phyloP scores from a whole-genome alignment of 2,888 invertebrate species.

The Tetragonula carbonaria region DNA sequence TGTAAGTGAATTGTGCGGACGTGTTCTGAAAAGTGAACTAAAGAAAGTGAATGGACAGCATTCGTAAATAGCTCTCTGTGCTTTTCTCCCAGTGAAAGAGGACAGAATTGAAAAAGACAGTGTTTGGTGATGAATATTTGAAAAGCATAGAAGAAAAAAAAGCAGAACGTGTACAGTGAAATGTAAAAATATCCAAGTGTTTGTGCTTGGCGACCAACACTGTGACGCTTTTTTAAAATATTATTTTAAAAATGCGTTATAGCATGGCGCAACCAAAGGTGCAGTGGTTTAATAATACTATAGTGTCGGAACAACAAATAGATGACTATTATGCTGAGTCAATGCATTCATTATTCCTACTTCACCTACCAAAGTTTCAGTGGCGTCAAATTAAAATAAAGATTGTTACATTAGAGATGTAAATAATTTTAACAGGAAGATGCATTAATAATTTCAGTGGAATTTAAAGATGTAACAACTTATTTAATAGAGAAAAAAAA shows the following conservation, averaged over 20 bases:
- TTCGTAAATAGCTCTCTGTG: slow-evolving; percentile 45
- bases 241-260: slow-evolving; percentile 52
- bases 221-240: slow-evolving; percentile 57
- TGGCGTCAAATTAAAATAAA: slow-evolving; percentile 44
- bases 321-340: slow-evolving; percentile 81
- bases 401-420: slow-evolving; percentile 40
- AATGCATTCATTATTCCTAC: slow-evolving; percentile 78
- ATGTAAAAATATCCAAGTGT: slow-evolving; percentile 78
- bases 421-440: slow-evolving; percentile 47
- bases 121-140: slow-evolving; percentile 54
- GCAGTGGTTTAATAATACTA: slow-evolving; percentile 82
- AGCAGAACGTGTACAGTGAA: slow-evolving; percentile 81
- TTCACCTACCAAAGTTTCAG: slow-evolving; percentile 63
- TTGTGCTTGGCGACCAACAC: slow-evolving; percentile 55
- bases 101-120: slow-evolving; percentile 48
- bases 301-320: slow-evolving; percentile 82
- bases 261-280: slow-evolving; percentile 76
- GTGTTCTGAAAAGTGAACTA: slow-evolving; percentile 54
- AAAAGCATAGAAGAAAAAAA: slow-evolving; percentile 74
- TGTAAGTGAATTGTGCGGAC: slow-evolving; percentile 58
- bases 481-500: slow-evolving; percentile 33
- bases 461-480: slow-evolving; percentile 38
- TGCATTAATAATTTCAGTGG: slow-evolving; percentile 51
- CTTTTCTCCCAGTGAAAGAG: slow-evolving; percentile 52
- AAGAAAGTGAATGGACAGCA: slow-evolving; percentile 51